A percentile compares a stretch with the other conserved stretches of the same genome.
These are phyloP conservation scores for Tridacna gigas DNA, from an alignment of 2,888 invertebrate genomes.

Conservation along the genomic window DNA sequence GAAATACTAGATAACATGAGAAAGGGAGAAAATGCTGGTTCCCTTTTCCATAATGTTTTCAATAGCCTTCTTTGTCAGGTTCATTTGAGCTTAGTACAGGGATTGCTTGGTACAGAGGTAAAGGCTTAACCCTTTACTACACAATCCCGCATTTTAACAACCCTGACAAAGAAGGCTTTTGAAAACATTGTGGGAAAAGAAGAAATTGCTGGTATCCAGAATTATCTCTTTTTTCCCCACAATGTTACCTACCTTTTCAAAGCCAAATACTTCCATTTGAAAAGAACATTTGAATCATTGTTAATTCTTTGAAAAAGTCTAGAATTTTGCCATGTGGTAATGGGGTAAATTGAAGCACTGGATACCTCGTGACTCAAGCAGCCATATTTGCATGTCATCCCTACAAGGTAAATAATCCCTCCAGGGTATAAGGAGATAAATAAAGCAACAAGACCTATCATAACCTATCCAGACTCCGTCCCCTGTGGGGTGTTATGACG, in stretches of 20 bases:
- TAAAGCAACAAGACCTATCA: neutral
- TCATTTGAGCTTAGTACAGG: neutral
- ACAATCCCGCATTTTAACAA: too few species aligned
- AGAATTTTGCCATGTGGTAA: too few species aligned
- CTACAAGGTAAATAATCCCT: neutral
- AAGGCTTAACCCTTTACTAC: too few species aligned
- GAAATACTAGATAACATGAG: neutral
- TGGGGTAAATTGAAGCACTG: too few species aligned
- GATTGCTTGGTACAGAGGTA: too few species aligned
- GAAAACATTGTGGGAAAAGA: neutral
- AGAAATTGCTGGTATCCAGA: neutral
- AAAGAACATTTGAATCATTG: too few species aligned
- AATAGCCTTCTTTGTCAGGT: neutral
- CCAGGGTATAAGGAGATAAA: neutral
- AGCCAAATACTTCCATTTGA: neutral
- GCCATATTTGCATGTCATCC: neutral
- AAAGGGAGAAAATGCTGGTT: neutral
- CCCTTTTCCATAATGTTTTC: neutral
- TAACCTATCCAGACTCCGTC: neutral
- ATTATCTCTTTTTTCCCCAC: neutral
- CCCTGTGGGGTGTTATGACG: constrained; percentile 5
- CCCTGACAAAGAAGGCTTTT: neutral
- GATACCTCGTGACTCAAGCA: too few species aligned
- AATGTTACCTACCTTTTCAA: neutral
- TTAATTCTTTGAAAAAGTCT: too few species aligned